Conservation (phyloP, 2,888 invertebrate species). For the Cryptosula pallasiana region DNA sequence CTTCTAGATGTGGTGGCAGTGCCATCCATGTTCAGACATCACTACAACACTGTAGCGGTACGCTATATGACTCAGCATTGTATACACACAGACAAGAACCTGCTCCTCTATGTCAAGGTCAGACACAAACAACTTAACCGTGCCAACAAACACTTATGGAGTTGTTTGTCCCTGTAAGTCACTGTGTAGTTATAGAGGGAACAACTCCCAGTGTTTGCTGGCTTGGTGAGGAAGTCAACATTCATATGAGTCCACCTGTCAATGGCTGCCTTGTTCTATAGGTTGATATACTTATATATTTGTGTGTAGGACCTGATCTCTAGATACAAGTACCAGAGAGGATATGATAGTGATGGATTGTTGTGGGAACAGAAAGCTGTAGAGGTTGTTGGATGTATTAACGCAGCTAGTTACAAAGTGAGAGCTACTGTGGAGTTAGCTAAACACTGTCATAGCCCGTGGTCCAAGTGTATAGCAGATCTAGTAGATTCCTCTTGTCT, state of each 20-base stretch:
- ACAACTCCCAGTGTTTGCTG: no score
- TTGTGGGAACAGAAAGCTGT: conserved; percentile 22
- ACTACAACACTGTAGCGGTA: neutral
- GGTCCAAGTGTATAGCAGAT: conserved; percentile 10
- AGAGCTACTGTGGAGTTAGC: conserved; percentile 3
- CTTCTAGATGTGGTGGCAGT: conserved; percentile 8
- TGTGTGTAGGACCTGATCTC: conserved; percentile 9
- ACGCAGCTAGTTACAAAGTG: neutral
- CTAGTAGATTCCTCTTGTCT: neutral
- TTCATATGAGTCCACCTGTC: no score
- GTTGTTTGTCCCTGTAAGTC: no score
- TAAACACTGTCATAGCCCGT: conserved; percentile 1
- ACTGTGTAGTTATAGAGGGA: no score
- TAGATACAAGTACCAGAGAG: neutral
- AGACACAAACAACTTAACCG: neutral
- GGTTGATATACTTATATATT: no score
- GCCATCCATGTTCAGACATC: conserved; percentile 1
- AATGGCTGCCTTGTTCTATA: no score
- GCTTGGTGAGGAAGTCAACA: no score
- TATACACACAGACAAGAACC: neutral
- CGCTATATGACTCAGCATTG: conserved; percentile 3
- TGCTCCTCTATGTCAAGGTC: conserved; percentile 4
- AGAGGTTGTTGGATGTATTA: neutral
- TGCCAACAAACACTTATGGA: no score
- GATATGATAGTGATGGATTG: neutral